Base-by-base conservation (phyloP, 2,888 invertebrate species). In the Dicyrtoma fusca region DNA sequence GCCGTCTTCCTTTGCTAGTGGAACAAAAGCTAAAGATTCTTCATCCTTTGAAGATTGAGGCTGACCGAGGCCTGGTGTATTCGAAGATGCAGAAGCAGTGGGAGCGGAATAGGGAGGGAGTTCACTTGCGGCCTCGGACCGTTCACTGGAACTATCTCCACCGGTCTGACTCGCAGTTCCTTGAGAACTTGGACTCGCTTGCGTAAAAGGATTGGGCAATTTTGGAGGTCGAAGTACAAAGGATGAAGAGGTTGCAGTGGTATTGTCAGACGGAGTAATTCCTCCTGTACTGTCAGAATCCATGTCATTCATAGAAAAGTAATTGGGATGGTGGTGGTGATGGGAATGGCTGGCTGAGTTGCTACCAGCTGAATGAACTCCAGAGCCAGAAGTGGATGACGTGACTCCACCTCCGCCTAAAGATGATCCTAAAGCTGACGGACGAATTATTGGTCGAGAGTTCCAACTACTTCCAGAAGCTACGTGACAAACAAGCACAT, bases 381-480 rank as follows among this genome's bases (percentile, higher is more conserved):
- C 34, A 17, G 42, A 19, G 4, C 21, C 17, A 10, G 25, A 11
- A 4, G 68, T 57, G 6, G 68, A 57, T 8, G 68, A 68, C 1
- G 68, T 55, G 11, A 68, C 68, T 13, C 68, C 68, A 26, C 55
- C 21, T 25, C 68, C 61, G 6, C 61, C 68, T 26, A 70, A 23
- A 26, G 70, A 63, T 5, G 70, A 51, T 17, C 53, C 62, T 17
- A 70, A 23, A 4, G 70, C 70, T 17, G 72, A 72, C n/a, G 72
- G 72, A 45, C 72, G 68, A 63, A 72, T 72, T 51, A 72, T 72
- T 8, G 72, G 72, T 34, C 63, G 42, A 2, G 59, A 64, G 26
- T 59, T 71, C 65, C 64, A 71, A 68, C 45, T 68, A 21, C 8
- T 34, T 3, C 34, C 34, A 8, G 55, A 1, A 23, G 68, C 68